A percentile compares a stretch with the other conserved stretches of the same genome.
Conservation (phyloP, 2,888 invertebrate species). For the Tortricodes alternella region DNA sequence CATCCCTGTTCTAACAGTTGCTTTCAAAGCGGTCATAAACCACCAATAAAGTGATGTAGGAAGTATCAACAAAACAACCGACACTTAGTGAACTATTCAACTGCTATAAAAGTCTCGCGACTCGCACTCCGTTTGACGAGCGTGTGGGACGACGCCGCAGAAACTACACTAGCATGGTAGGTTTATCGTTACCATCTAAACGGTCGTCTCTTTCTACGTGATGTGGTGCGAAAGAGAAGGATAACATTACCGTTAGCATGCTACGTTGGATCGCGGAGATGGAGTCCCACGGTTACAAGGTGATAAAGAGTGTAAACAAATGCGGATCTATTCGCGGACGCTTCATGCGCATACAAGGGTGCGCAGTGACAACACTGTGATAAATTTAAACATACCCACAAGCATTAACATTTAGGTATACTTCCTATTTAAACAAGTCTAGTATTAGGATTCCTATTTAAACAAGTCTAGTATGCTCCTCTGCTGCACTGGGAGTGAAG, state of each 20-base stretch:
- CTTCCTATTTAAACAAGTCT: no score
- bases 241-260: neutral
- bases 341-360: conserved; percentile 32
- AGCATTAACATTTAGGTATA: no score
- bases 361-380: neutral
- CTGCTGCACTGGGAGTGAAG: no score
- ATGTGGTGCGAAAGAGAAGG: conserved; percentile 5
- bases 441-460: no score
- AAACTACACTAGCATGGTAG: conserved; percentile 24
- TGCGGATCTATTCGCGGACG: conserved; percentile 42
- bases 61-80: neutral
- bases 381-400: no score
- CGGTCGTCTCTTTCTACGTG: conserved; percentile 3
- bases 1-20: neutral
- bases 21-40: neutral
- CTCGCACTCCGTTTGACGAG: conserved; percentile 14
- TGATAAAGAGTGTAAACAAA: conserved; percentile 51
- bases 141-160: conserved; percentile 33
- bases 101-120: neutral
- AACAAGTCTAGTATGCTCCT: no score
- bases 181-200: conserved; percentile 1
- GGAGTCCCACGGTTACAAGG: conserved; percentile 42
- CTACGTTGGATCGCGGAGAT: neutral
- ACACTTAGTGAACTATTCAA: neutral
- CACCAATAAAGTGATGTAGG: conserved; percentile 2